Conservation (phyloP, 2,797 vertebrate genomes). For the Hafferia zeledoni region DNA sequence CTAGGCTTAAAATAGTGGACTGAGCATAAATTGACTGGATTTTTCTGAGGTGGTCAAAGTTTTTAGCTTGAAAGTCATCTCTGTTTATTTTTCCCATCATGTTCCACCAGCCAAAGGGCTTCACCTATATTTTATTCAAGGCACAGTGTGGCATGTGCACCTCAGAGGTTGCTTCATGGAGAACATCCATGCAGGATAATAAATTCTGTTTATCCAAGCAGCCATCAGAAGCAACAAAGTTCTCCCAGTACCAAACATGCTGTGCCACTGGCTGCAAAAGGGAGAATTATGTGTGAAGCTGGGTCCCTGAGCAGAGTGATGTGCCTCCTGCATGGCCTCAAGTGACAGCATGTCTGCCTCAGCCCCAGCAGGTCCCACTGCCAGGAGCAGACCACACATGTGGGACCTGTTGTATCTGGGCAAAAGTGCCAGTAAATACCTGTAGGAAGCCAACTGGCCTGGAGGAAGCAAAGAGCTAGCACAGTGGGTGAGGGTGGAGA, state of each 20-base stretch:
- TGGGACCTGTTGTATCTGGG: fast-evolving
- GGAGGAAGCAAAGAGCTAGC: not conserved
- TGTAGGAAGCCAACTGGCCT: not conserved
- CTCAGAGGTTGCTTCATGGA: not conserved
- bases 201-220: not conserved
- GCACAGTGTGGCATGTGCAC: not conserved
- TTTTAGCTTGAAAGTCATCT: not conserved
- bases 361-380: not conserved
- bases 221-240: not conserved
- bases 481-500: not conserved
- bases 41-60: not conserved
- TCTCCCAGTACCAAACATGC: not conserved
- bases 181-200: not conserved
- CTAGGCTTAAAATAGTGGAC: not conserved
- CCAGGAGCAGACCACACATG: fast-evolving
- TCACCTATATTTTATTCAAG: not conserved
- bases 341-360: not conserved
- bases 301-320: not conserved
- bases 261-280: not conserved
- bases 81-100: not conserved
- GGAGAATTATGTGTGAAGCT: not conserved
- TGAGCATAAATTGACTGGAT: not conserved
- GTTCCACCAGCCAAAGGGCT: not conserved
- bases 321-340: fast-evolving
- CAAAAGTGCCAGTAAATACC: not conserved